phyloP scores from a whole-genome alignment of 2,888 invertebrate genomes.

The Eristalis pertinax region DNA sequence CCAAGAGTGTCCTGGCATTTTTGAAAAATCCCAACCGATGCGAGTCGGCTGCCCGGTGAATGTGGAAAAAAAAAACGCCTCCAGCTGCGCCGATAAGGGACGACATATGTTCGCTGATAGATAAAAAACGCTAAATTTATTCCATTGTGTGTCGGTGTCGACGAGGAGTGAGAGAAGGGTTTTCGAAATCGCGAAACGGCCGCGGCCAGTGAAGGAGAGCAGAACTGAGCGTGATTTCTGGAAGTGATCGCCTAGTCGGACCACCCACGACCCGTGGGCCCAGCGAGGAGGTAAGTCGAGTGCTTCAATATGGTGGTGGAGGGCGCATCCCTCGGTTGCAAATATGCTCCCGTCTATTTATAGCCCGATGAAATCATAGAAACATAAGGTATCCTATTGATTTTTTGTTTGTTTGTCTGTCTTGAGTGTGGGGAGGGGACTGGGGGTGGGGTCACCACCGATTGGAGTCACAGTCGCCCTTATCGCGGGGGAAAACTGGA shows the following conservation, averaged over 20 bases:
- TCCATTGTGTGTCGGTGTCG: slow-evolving; percentile 1
- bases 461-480: not conserved
- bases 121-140: slow-evolving; percentile 33
- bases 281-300: slow-evolving; percentile 47
- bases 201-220: not conserved
- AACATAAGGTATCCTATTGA: slow-evolving; percentile 69
- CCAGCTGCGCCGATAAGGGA: slow-evolving; percentile 33
- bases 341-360: slow-evolving; percentile 58
- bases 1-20: not conserved
- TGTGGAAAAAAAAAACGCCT: slow-evolving; percentile 32
- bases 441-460: not conserved
- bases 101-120: slow-evolving; percentile 63
- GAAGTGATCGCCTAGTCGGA: not conserved
- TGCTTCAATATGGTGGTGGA: slow-evolving; percentile 55
- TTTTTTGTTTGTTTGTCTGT: slow-evolving; percentile 40
- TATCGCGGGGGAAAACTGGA: slow-evolving; percentile 50
- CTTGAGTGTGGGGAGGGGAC: not conserved
- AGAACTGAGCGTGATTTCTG: not conserved
- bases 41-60: slow-evolving; percentile 23
- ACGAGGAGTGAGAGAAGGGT: slow-evolving; percentile 20
- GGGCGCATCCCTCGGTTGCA: slow-evolving; percentile 16
- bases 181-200: not conserved
- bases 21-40: slow-evolving; percentile 46
- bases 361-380: slow-evolving; percentile 68
- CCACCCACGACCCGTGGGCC: too few relatives aligned